Conservation (phyloP, 2,797 vertebrate genomes). For the Anabas testudineus region DNA sequence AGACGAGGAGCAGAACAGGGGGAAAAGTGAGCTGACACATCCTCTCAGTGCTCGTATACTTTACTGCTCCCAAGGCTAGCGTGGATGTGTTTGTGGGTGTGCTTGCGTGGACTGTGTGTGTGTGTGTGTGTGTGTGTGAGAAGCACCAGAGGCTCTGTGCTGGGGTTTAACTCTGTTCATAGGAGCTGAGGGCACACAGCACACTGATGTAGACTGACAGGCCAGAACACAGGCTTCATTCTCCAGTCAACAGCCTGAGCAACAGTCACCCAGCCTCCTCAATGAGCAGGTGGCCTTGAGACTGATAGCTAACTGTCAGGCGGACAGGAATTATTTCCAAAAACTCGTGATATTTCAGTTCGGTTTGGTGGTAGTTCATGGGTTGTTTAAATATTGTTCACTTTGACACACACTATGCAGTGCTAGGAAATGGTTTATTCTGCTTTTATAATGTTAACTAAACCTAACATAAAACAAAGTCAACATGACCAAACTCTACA, state of each 20-base stretch:
- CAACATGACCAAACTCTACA: no score
- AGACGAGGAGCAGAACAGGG: slow-evolving; percentile 35
- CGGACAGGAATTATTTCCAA: slow-evolving; percentile 19
- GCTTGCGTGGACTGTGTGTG: slow-evolving; percentile 35
- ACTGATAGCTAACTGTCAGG: slow-evolving; percentile 31
- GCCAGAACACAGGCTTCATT: slow-evolving; percentile 54
- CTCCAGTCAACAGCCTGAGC: slow-evolving; percentile 52
- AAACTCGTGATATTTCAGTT: not conserved
- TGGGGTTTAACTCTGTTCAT: slow-evolving; percentile 69
- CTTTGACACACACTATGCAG: no score
- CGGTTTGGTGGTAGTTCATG: not conserved
- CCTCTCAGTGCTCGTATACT: slow-evolving; percentile 50
- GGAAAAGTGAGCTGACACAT: slow-evolving; percentile 42
- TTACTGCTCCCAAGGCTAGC: slow-evolving; percentile 49
- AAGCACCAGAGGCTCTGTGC: slow-evolving; percentile 54
- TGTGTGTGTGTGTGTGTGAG: slow-evolving; percentile 52
- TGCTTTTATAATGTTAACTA: no score
- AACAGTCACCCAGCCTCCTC: slow-evolving; percentile 57
- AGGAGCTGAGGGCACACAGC: slow-evolving; percentile 52
- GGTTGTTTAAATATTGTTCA: not conserved
- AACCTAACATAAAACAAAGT: no score
- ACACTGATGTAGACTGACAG: slow-evolving; percentile 73
- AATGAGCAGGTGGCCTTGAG: slow-evolving; percentile 16
- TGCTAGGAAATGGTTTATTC: no score
- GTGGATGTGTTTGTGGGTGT: slow-evolving; percentile 41